These are phyloP conservation scores for Tanaodytes sp. DNA, from an alignment of 2,888 invertebrate species.

Conservation along the genomic window DNA sequence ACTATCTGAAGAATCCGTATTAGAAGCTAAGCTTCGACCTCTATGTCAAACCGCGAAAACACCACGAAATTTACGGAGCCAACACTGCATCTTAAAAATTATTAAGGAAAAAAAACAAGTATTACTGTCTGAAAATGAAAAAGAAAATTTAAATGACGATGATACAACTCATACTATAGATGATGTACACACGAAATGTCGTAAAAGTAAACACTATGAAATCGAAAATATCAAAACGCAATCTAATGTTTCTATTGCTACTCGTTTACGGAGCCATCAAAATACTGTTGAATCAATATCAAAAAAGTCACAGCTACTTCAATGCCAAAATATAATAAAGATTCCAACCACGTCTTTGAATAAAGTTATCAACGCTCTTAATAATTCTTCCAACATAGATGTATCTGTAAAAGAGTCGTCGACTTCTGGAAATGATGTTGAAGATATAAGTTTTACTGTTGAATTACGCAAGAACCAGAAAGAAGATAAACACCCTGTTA, in stretches of 20 bases:
- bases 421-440: conserved; percentile 63
- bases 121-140: conserved; percentile 38
- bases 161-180: conserved; percentile 49
- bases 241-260: conserved; percentile 62
- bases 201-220: conserved; percentile 60
- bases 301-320: conserved; percentile 15
- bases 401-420: conserved; percentile 70
- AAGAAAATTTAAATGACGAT: conserved; percentile 49
- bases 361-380: conserved; percentile 68
- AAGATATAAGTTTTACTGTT: conserved; percentile 71
- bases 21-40: too few relatives aligned
- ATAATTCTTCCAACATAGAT: conserved; percentile 66
- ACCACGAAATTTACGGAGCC: conserved; percentile 59
- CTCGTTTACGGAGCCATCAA: conserved; percentile 64
- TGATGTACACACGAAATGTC: conserved; percentile 56
- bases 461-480: conserved; percentile 66
- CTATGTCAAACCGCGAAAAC: conserved; percentile 41
- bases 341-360: conserved; percentile 69
- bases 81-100: conserved; percentile 53
- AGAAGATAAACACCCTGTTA: conserved; percentile 52
- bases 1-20: too few relatives aligned
- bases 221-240: conserved; percentile 54
- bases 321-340: conserved; percentile 62
- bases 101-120: conserved; percentile 36
- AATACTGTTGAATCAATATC: conserved; percentile 54